Conservation (phyloP, 2,797 vertebrate species). For the Onychomys arenicola region DNA sequence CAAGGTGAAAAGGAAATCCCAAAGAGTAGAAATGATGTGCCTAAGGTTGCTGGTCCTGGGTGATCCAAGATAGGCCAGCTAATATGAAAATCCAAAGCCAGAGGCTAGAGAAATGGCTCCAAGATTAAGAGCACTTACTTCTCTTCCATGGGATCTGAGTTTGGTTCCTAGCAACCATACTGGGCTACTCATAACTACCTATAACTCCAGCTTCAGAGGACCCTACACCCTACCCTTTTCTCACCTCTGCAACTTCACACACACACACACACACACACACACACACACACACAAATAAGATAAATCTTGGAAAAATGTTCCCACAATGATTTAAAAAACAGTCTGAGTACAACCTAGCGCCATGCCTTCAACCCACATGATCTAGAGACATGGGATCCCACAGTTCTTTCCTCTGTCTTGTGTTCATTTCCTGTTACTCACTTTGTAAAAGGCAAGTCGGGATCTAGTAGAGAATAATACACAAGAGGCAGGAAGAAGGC, state of each 20-base stretch:
- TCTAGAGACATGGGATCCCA: neutral
- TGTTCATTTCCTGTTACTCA: neutral
- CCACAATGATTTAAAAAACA: neutral
- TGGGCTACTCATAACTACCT: neutral
- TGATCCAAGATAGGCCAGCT: neutral
- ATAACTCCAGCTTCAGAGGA: neutral
- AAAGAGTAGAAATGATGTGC: neutral
- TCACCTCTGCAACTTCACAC: neutral
- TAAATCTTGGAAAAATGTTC: neutral
- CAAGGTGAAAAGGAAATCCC: constrained; percentile 2
- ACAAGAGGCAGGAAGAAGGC: neutral
- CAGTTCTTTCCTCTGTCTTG: neutral
- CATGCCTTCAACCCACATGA: neutral
- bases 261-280: neutral
- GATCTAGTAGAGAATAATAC: neutral
- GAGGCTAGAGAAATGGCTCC: neutral
- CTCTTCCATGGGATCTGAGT: neutral
- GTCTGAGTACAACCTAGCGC: neutral
- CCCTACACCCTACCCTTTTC: neutral
- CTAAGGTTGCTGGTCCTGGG: neutral
- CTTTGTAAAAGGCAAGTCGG: neutral
- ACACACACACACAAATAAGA: neutral
- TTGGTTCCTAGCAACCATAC: neutral
- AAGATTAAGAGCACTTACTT: neutral
- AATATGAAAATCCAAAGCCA: neutral